These are phyloP conservation scores for Falco novaeseelandiae DNA, from an alignment of 2,797 vertebrate species.

Conservation along the genomic window DNA sequence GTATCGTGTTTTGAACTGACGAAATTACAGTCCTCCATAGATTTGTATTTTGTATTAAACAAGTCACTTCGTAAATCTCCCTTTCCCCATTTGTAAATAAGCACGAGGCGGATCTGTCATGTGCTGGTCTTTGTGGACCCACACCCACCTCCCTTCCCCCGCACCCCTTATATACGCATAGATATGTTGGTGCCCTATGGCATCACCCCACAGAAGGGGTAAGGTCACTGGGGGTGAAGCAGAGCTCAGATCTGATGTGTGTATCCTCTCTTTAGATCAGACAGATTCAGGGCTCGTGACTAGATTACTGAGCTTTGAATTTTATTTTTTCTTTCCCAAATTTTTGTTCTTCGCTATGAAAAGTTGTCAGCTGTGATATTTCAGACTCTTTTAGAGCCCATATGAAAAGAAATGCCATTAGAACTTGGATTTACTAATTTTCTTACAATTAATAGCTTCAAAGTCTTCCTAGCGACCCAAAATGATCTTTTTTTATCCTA, in stretches of 20 bases:
- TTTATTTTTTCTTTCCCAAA: background rate
- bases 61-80: background rate
- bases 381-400: background rate
- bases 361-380: background rate
- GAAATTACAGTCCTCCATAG: background rate
- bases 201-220: background rate
- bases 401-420: background rate
- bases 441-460: background rate
- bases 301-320: background rate
- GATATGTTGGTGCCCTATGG: rapidly evolving
- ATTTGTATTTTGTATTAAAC: background rate
- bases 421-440: background rate
- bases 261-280: background rate
- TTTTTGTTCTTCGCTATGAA: background rate
- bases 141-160: background rate
- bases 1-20: background rate
- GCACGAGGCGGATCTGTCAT: background rate
- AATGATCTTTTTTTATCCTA: background rate
- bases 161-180: too few species aligned
- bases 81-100: background rate
- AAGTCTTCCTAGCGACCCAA: background rate
- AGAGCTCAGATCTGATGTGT: background rate
- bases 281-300: background rate
- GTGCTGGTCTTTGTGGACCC: background rate
- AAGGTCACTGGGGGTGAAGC: background rate